Percentiles rank a stretch among this genome's conserved stretches.
phyloP scores from a whole-genome alignment of 2,797 vertebrate genomes.

The Novumbra hubbsi region DNA sequence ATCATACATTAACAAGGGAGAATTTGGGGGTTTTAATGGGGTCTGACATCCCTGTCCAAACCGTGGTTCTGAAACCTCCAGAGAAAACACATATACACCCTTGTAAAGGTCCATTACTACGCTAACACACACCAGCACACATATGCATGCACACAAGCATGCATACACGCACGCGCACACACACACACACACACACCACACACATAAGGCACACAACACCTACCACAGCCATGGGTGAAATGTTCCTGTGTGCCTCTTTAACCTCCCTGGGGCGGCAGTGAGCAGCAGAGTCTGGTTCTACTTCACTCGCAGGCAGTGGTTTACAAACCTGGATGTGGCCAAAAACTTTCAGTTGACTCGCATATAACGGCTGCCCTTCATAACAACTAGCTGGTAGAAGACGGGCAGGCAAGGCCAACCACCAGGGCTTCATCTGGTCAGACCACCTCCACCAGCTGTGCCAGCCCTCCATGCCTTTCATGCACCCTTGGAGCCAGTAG shows the following conservation, averaged over 20 bases:
- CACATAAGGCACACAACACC: constrained; percentile 6
- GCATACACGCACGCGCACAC: constrained; percentile 3
- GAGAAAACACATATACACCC: neutral
- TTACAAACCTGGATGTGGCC: neutral
- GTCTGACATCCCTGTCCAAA: constrained; percentile 17
- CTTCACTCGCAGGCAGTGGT: neutral
- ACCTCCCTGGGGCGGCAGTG: neutral
- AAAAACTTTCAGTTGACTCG: neutral
- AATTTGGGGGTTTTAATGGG: constrained; percentile 24
- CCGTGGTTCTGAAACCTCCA: constrained; percentile 7
- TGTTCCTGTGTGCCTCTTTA: constrained; percentile 5
- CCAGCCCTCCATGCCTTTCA: constrained; percentile 46
- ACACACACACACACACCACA: neutral
- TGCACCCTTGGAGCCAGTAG: constrained; percentile 37
- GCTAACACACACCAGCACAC: constrained; percentile 11
- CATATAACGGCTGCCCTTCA: neutral
- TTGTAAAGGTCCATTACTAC: neutral
- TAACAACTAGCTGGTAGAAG: constrained; percentile 10
- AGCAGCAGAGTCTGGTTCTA: neutral
- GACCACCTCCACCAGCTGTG: neutral
- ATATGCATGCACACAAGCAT: constrained; percentile 7
- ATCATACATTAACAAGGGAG: constrained; percentile 14
- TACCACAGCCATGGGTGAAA: constrained; percentile 7
- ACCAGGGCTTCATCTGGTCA: neutral
- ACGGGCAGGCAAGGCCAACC: neutral